A percentile compares a stretch with the other conserved stretches of the same genome.
Evolutionary conservation across 2,888 invertebrate species (phyloP).

Genomic region (Cryptocephalus moraei): DNA sequence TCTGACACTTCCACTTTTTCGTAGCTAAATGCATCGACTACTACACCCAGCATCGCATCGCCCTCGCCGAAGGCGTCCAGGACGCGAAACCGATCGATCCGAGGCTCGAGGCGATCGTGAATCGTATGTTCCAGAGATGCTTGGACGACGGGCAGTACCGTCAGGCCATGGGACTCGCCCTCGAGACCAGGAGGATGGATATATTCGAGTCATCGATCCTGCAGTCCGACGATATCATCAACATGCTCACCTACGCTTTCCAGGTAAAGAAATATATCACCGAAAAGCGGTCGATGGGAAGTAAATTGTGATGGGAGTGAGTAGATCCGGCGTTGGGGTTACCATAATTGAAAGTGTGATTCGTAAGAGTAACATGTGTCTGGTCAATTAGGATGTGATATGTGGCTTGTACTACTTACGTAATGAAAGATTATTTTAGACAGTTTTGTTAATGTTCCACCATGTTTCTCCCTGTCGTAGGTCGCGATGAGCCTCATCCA

Average conservation of each 20-base stretch:
- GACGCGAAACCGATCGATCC: conserved; percentile 63
- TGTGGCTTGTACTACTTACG: no score
- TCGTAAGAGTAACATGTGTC: no score
- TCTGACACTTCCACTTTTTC: background rate
- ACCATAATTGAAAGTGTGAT: no score
- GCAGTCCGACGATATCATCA: conserved; percentile 81
- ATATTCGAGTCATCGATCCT: conserved; percentile 88
- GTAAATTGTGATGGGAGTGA: no score
- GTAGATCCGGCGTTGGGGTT: no score
- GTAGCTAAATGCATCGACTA: conserved; percentile 92
- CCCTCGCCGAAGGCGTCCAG: conserved; percentile 58
- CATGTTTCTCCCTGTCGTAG: conserved; percentile 48
- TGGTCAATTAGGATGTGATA: no score
- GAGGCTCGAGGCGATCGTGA: conserved; percentile 84
- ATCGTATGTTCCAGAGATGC: conserved; percentile 95
- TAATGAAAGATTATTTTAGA: no score
- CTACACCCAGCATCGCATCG: conserved; percentile 81
- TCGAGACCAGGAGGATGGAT: conserved; percentile 96
- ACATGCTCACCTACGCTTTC: conserved; percentile 91
- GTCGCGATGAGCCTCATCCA: conserved; percentile 95
- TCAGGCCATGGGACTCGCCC: conserved; percentile 90
- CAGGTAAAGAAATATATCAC: conserved; percentile 48
- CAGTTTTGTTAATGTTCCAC: background rate
- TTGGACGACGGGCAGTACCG: conserved; percentile 89
- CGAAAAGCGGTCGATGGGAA: no score